These are phyloP conservation scores for Strongylocentrotus purpuratus DNA, from an alignment of 35 echinoderm and acorn worm species.

Conservation along the genomic window DNA sequence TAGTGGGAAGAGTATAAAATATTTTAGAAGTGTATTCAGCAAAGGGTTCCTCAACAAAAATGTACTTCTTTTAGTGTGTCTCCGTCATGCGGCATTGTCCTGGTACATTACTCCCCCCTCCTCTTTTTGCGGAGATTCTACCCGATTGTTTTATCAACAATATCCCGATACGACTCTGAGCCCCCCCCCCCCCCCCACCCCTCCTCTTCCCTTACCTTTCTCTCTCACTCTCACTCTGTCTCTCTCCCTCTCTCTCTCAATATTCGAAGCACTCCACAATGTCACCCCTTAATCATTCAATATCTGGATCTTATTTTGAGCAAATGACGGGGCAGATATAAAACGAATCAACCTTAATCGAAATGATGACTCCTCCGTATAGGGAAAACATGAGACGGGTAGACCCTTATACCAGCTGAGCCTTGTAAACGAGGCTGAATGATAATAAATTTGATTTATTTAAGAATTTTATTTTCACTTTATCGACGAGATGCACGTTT, in stretches of 20 bases:
- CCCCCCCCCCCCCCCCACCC: no score
- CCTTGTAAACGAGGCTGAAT: slow-evolving; percentile 16
- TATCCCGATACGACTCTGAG: no score
- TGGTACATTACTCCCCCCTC: no score
- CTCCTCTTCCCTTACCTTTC: no score
- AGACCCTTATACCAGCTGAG: neutral
- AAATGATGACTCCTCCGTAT: neutral
- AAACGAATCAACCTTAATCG: neutral
- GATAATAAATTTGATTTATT: slow-evolving; percentile 49
- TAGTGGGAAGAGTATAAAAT: no score
- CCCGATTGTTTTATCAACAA: no score
- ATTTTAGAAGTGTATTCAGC: no score
- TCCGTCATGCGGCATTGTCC: no score
- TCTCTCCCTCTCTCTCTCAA: neutral
- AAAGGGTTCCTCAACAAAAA: no score
- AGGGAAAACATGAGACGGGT: neutral
- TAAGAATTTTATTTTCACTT: slow-evolving; percentile 43
- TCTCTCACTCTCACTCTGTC: no score
- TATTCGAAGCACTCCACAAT: neutral
- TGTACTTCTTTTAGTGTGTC: no score
- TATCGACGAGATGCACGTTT: slow-evolving; percentile 19
- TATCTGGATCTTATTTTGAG: slow-evolving; percentile 12
- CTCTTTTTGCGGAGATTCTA: no score
- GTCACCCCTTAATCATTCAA: neutral
- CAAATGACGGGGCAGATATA: neutral